Base-by-base conservation (phyloP, 2,888 invertebrate species). In the Eristalis intricaria region DNA sequence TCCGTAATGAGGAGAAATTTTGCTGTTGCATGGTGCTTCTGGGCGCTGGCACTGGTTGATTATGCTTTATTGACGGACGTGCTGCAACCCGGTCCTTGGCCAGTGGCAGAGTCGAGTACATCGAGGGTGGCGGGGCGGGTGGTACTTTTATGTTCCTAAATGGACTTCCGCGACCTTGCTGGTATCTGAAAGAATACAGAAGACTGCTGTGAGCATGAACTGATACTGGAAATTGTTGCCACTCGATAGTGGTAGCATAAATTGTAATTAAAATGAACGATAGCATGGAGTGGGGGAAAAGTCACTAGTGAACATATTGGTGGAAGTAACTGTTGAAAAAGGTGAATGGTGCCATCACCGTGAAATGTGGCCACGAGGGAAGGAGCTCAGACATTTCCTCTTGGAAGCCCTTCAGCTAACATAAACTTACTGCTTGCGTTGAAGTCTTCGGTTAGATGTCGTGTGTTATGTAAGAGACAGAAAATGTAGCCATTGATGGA, bases 21-120 rank as follows among this genome's bases (percentile, higher is more conserved):
- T 89, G 89, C 4, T 90, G 89, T 32, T 90, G 89, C 8, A 90
- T 74, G 68, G 91, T 91, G 4, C 90, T 91, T 10, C 92, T 79
- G 0, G 92, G 92, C 0, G 92, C 91, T 4, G 92, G 92, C 3
- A 91, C 91, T 1, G 92, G 92, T 74, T 87, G 87, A 22, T 38
- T 73, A 58, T 84, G 84, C 56, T 81, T 81, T n/a, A 68, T 74
- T 50, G 87, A 71, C 10, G 77, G 61, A 32, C 84, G 81, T 38
- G 79, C 77, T 63, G 75, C 75, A 4, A 89, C 79, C 3, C 92
- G 90, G 61, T 92, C 92, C n/a, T 92, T 92, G 35, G 91, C 90
- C 0, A 92, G 68, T 0, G 92, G 92, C 8, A 92, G 65, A 0
- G 92, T 92, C 0, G 91, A 90, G 0, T 91, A 89, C 63, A 89